Percentiles rank a stretch among this genome's conserved stretches.
These are phyloP conservation scores for Acrossocheilus wenchowensis DNA, from an alignment of 2,797 vertebrate species.

Conservation along the genomic window DNA sequence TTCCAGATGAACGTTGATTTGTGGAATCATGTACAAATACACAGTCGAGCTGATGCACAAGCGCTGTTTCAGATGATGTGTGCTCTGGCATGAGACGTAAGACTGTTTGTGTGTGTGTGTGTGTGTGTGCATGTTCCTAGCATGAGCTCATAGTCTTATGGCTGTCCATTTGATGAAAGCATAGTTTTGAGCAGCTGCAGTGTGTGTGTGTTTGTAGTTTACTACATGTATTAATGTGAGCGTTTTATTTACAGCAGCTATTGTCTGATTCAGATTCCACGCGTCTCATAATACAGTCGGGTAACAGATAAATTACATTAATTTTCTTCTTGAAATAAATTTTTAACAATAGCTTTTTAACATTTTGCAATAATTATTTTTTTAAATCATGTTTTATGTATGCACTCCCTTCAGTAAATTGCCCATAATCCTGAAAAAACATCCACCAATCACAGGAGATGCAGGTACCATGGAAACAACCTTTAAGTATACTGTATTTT, in stretches of 20 bases:
- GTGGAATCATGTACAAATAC: constrained; percentile 27
- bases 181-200: constrained; percentile 42
- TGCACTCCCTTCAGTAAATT: not conserved
- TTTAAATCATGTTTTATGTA: not conserved
- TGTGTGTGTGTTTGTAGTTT: constrained; percentile 15
- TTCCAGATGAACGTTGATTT: constrained; percentile 10
- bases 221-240: not conserved
- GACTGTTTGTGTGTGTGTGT: constrained; percentile 6
- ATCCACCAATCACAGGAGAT: not conserved
- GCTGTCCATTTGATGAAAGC: constrained; percentile 41
- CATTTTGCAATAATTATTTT: not conserved
- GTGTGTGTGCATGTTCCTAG: constrained; percentile 22
- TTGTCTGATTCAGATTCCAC: not conserved
- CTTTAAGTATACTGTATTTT: not conserved
- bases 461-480: not conserved
- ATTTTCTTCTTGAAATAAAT: not conserved
- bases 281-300: not conserved
- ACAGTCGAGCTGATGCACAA: constrained; percentile 24
- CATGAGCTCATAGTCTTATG: constrained; percentile 42
- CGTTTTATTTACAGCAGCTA: not conserved
- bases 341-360: not conserved
- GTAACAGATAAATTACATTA: not conserved
- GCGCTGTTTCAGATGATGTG: constrained; percentile 9
- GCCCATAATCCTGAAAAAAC: not conserved
- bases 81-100: constrained; percentile 7